Percentiles rank a stretch among this genome's conserved stretches.
Conservation (phyloP, 2,797 vertebrate species). For the Denticeps clupeoides region DNA sequence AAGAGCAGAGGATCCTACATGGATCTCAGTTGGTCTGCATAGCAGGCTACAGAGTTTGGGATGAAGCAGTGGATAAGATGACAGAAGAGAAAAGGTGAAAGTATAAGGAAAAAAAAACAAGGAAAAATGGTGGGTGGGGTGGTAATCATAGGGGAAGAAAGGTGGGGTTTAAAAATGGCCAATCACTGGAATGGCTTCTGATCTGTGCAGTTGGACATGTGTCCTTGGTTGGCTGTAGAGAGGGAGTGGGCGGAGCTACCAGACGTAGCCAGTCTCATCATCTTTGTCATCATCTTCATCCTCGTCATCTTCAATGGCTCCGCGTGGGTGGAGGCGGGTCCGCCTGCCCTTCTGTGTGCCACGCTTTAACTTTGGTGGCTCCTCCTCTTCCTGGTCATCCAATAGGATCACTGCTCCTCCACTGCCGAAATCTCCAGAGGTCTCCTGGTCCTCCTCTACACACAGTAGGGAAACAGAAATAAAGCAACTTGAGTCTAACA, state of each 20-base stretch:
- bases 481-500: too few species aligned
- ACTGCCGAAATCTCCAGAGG: slow-evolving; percentile 89
- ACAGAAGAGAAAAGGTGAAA: neutral
- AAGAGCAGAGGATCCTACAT: too few species aligned
- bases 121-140: slow-evolving; percentile 22
- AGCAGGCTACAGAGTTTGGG: too few species aligned
- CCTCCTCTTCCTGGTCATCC: slow-evolving; percentile 79
- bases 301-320: slow-evolving; percentile 83
- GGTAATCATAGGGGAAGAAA: slow-evolving; percentile 25
- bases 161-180: slow-evolving; percentile 24
- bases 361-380: slow-evolving; percentile 49
- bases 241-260: slow-evolving; percentile 71
- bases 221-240: slow-evolving; percentile 59
- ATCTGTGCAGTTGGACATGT: slow-evolving; percentile 68
- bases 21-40: too few species aligned
- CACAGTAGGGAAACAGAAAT: too few species aligned
- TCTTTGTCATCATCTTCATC: slow-evolving; percentile 90
- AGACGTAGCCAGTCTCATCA: slow-evolving; percentile 86
- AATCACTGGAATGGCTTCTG: slow-evolving; percentile 66
- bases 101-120: neutral
- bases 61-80: slow-evolving; percentile 1
- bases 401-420: slow-evolving; percentile 77
- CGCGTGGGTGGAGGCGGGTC: slow-evolving; percentile 70
- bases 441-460: slow-evolving; percentile 87
- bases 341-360: slow-evolving; percentile 70